phyloP scores from a whole-genome alignment of 2,888 invertebrate genomes.

The Xestoiulus laeticollis region DNA sequence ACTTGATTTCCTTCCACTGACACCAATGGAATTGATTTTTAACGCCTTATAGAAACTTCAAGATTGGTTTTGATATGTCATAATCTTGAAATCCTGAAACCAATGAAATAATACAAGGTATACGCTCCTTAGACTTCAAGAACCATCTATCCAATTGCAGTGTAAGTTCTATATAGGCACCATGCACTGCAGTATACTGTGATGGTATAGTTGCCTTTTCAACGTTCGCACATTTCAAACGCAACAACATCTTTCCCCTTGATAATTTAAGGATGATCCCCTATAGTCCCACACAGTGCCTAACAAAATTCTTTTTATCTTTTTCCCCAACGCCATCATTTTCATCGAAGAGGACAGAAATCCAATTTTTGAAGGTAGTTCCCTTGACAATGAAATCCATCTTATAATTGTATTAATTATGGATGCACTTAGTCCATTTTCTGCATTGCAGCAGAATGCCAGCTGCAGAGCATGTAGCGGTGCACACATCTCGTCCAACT shows the following conservation, averaged over 20 bases:
- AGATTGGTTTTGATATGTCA: not conserved
- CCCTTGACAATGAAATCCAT: slow-evolving; percentile 39
- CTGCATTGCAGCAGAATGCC: slow-evolving; percentile 11
- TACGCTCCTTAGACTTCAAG: not conserved
- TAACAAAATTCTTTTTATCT: not conserved
- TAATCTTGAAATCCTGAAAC: not conserved
- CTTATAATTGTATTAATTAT: slow-evolving; percentile 43
- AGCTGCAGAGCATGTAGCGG: too few relatives aligned
- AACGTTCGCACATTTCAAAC: not conserved
- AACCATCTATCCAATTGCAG: not conserved
- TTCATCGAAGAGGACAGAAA: slow-evolving; percentile 40
- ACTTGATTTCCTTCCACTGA: not conserved
- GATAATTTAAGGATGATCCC: not conserved
- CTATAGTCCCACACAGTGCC: not conserved
- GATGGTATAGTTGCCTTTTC: not conserved
- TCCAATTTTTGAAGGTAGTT: slow-evolving; percentile 16
- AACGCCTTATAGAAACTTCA: not conserved
- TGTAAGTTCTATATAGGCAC: not conserved
- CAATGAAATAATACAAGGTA: not conserved
- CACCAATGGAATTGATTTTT: not conserved
- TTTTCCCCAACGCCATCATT: slow-evolving; percentile 2
- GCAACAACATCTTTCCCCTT: not conserved
- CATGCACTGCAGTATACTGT: not conserved
- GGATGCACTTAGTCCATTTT: slow-evolving; percentile 39
- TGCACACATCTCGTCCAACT: not conserved